Conservation (phyloP, 2,113 vertebrate species). For the Delphinus delphis region DNA sequence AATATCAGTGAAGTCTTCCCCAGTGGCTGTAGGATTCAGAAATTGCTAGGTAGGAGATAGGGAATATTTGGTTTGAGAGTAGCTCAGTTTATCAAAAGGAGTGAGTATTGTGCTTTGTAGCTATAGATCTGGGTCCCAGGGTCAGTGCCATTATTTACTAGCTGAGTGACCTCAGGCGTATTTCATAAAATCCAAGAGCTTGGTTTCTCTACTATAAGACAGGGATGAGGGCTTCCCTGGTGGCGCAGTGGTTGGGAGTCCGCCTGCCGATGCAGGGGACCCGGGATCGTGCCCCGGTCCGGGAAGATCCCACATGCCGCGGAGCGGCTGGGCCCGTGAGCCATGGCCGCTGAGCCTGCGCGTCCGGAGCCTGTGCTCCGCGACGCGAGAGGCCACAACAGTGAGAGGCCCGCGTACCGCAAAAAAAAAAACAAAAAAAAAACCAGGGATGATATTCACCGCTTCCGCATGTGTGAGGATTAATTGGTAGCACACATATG, state of each 20-base stretch:
- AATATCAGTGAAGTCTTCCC: not conserved
- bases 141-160: not conserved
- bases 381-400: too few species aligned
- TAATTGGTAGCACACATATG: too few species aligned
- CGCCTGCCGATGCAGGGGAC: too few species aligned
- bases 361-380: too few species aligned
- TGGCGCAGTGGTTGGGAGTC: too few species aligned
- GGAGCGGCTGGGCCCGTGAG: too few species aligned
- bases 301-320: too few species aligned
- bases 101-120: not conserved
- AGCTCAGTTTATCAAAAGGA: not conserved
- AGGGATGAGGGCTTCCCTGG: too few species aligned
- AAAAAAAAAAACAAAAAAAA: too few species aligned
- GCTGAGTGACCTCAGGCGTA: not conserved
- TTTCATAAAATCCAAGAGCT: not conserved
- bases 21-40: not conserved
- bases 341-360: too few species aligned
- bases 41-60: not conserved
- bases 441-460: not conserved
- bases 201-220: not conserved
- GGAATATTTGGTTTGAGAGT: not conserved
- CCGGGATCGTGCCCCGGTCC: rapidly evolving
- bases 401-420: too few species aligned
- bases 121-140: not conserved
- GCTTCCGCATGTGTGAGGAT: not conserved